Percentiles rank a stretch among this genome's conserved stretches.
These are phyloP conservation scores for Notospermus geniculatus DNA, from an alignment of 1,140 invertebrate species.

Conservation along the genomic window DNA sequence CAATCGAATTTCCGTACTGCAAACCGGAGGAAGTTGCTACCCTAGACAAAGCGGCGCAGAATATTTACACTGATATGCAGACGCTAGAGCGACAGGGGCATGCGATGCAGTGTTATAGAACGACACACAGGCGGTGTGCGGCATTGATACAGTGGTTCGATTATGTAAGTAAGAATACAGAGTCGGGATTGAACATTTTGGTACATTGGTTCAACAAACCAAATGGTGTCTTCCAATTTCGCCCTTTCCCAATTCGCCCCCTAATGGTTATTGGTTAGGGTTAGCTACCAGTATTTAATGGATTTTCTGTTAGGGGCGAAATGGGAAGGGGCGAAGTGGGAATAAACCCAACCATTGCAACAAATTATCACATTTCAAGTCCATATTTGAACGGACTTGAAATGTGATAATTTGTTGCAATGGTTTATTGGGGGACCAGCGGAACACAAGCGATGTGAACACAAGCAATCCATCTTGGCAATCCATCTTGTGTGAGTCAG, in stretches of 20 bases:
- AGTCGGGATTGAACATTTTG: too few relatives aligned
- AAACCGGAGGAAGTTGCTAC: constrained; percentile 61
- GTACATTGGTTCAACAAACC: neutral
- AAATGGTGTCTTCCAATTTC: too few relatives aligned
- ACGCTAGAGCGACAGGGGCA: constrained; percentile 58
- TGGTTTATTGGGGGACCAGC: too few relatives aligned
- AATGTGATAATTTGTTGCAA: neutral
- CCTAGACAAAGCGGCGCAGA: constrained; percentile 59
- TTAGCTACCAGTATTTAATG: too few relatives aligned
- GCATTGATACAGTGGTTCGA: constrained; percentile 65
- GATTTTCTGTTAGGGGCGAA: too few relatives aligned
- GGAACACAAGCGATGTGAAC: too few relatives aligned
- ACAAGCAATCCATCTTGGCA: too few relatives aligned
- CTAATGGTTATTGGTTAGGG: too few relatives aligned
- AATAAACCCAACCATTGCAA: too few relatives aligned
- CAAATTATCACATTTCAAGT: neutral
- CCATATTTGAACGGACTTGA: neutral
- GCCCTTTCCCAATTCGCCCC: too few relatives aligned
- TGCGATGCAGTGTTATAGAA: constrained; percentile 58
- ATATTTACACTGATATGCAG: constrained; percentile 64
- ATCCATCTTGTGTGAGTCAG: too few relatives aligned
- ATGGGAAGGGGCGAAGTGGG: too few relatives aligned
- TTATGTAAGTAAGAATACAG: constrained; percentile 47
- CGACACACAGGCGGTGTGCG: constrained; percentile 58
- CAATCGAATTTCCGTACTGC: constrained; percentile 65